Evolutionary conservation across 2,113 vertebrate genomes (phyloP).

Genomic region (Embiotoca jacksoni): DNA sequence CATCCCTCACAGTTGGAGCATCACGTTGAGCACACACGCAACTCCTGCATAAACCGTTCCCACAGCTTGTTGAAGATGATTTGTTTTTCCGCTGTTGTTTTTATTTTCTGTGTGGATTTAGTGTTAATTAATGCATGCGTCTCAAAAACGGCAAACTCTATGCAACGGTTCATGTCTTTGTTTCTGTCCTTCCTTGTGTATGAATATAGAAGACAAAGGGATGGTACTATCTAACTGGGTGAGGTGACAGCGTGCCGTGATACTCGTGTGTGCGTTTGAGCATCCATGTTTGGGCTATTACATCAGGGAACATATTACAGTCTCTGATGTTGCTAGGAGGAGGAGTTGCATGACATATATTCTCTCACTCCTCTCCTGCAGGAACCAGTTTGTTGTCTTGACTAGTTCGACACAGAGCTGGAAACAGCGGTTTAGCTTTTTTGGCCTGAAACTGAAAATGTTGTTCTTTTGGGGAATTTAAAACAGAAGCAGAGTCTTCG

Average conservation of each 20-base stretch:
- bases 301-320: conserved; percentile 31
- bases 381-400: conserved; percentile 40
- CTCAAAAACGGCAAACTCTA: background rate
- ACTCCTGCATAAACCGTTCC: background rate
- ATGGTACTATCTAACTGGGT: conserved; percentile 1
- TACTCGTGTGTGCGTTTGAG: background rate
- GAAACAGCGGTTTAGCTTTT: conserved; percentile 5
- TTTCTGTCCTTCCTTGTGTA: background rate
- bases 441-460: conserved; percentile 31
- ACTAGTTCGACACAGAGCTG: conserved; percentile 13
- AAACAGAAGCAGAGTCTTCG: background rate
- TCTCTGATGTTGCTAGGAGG: conserved; percentile 62
- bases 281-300: conserved; percentile 33
- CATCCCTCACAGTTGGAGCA: conserved; percentile 46
- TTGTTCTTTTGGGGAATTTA: conserved; percentile 20
- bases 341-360: conserved; percentile 53
- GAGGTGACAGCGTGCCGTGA: conserved; percentile 5
- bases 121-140: background rate
- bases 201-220: background rate
- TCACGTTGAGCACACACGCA: conserved; percentile 28
- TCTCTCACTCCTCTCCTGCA: conserved; percentile 27
- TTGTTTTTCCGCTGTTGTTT: background rate
- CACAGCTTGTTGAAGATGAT: conserved; percentile 8
- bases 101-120: background rate
- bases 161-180: background rate